These are phyloP conservation scores for Drosophila quinaria DNA, from an alignment of 2,888 invertebrate species.

Conservation along the genomic window DNA sequence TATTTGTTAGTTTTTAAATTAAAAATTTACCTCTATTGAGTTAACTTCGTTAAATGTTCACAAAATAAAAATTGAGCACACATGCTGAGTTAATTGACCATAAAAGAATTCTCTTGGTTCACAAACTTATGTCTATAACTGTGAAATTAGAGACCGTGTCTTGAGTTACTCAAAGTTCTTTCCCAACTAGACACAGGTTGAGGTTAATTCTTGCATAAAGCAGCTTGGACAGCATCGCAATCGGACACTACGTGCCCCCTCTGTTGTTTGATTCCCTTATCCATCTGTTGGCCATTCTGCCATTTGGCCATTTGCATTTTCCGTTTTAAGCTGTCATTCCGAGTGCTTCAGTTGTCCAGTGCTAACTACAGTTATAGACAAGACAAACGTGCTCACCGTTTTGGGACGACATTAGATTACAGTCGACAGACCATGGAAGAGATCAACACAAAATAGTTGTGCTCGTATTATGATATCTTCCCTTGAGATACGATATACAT, in stretches of 20 bases:
- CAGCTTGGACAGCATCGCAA: slow-evolving; percentile 41
- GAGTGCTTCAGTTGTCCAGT: slow-evolving; percentile 46
- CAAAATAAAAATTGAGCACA: not conserved
- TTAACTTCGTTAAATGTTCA: not conserved
- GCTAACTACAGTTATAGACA: slow-evolving; percentile 32
- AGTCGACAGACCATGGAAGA: slow-evolving; percentile 14
- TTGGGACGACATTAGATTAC: slow-evolving; percentile 53
- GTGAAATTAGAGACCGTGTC: slow-evolving; percentile 22
- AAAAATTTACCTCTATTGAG: not conserved
- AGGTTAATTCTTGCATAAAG: slow-evolving; percentile 57
- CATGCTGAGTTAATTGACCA: not conserved
- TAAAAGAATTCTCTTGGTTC: slow-evolving; percentile 5
- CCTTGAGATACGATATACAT: slow-evolving; percentile 4
- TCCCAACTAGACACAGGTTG: slow-evolving; percentile 51
- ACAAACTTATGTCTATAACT: slow-evolving; percentile 24
- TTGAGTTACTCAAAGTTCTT: slow-evolving; percentile 51
- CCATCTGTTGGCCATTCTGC: slow-evolving; percentile 11
- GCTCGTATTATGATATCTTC: slow-evolving; percentile 8
- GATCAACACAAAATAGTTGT: slow-evolving; percentile 7
- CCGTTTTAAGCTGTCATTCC: slow-evolving; percentile 43
- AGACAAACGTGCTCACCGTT: slow-evolving; percentile 44
- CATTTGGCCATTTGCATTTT: slow-evolving; percentile 45
- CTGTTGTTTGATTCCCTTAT: slow-evolving; percentile 6
- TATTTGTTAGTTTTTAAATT: not conserved
- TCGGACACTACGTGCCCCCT: slow-evolving; percentile 54